These are phyloP conservation scores for Micronycteris hirsuta DNA, from an alignment of 2,113 vertebrate genomes.

Conservation along the genomic window DNA sequence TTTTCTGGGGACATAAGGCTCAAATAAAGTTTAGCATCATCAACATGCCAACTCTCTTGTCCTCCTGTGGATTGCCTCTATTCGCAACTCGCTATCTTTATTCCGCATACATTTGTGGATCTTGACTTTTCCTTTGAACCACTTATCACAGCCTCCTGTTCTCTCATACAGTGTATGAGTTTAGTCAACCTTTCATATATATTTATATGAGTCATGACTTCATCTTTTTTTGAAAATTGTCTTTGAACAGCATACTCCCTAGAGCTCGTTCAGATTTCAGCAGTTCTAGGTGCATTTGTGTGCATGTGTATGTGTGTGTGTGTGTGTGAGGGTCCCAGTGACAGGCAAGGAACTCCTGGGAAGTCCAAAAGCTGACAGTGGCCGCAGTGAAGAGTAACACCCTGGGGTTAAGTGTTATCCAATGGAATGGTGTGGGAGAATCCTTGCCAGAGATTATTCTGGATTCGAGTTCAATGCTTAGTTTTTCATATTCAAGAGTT, in stretches of 20 bases:
- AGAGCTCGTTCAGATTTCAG: neutral
- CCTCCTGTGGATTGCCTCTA: neutral
- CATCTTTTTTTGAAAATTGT: neutral
- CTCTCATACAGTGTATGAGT: neutral
- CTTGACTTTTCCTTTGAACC: neutral
- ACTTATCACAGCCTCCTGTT: neutral
- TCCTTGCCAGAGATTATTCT: neutral
- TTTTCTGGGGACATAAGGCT: neutral
- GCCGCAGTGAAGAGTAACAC: neutral
- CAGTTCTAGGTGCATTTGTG: neutral
- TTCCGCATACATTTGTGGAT: neutral
- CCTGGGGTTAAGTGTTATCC: neutral
- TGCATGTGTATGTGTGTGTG: neutral
- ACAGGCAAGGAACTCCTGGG: too few relatives aligned
- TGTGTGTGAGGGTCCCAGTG: neutral
- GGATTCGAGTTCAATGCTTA: neutral
- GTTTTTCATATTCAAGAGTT: neutral
- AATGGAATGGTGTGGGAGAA: neutral
- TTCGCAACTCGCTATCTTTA: neutral
- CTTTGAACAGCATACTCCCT: neutral
- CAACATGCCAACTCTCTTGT: neutral
- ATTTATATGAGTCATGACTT: neutral
- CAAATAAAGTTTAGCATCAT: neutral
- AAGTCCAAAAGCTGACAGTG: too few relatives aligned
- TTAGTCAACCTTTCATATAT: neutral